phyloP scores from a whole-genome alignment of 1,140 invertebrate genomes.

The Euwallacea similis region DNA sequence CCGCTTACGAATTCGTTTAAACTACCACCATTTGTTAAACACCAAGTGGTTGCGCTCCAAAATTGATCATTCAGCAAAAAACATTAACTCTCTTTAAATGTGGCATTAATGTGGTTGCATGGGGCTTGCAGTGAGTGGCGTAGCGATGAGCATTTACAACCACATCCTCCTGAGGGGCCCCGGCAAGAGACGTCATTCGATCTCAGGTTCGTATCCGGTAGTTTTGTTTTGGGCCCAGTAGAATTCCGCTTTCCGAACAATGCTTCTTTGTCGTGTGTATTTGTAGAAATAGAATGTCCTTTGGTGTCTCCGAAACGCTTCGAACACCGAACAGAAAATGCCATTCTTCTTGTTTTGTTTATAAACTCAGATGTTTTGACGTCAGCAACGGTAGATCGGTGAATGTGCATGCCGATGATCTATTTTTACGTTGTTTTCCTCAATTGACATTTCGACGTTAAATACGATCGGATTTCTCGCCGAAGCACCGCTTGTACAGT shows the following conservation, averaged over 20 bases:
- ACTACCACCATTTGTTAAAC: no score
- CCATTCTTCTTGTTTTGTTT: constrained; percentile 7
- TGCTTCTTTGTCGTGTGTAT: neutral
- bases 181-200: constrained; percentile 50
- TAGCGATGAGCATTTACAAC: constrained; percentile 46
- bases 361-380: neutral
- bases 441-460: constrained; percentile 27
- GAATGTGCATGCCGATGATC: constrained; percentile 25
- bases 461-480: constrained; percentile 9
- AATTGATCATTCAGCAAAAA: no score
- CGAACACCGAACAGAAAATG: neutral
- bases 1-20: no score
- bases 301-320: no score
- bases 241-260: no score
- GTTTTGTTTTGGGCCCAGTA: no score
- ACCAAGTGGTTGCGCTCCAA: no score
- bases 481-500: neutral
- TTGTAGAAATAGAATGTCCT: neutral
- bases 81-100: no score
- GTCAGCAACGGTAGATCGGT: constrained; percentile 1
- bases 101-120: constrained; percentile 47
- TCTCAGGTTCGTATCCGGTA: constrained; percentile 49
- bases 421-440: constrained; percentile 25
- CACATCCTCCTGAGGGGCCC: constrained; percentile 40
- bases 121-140: constrained; percentile 48